Evolutionary conservation across 2,888 invertebrate species (phyloP).

Genomic region (Drosophila longiperda): DNA sequence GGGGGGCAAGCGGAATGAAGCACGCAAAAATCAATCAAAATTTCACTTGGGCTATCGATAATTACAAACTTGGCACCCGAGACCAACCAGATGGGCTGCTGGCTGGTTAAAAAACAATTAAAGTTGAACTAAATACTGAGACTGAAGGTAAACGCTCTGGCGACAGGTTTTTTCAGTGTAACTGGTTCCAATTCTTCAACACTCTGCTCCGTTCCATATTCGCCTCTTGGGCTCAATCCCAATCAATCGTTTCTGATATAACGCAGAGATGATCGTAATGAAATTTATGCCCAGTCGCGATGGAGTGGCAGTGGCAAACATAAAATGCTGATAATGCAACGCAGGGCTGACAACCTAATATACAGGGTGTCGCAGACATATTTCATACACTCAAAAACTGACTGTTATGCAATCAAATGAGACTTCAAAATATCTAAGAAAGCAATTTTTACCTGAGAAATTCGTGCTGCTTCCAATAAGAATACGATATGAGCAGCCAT

Average conservation of each 20-base stretch:
- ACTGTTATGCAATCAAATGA: slow-evolving; percentile 21
- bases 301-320: slow-evolving; percentile 27
- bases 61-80: slow-evolving; percentile 60
- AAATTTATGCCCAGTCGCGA: slow-evolving; percentile 61
- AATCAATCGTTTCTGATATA: slow-evolving; percentile 68
- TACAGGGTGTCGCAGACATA: slow-evolving; percentile 47
- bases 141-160: slow-evolving; percentile 19
- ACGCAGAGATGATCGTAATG: slow-evolving; percentile 69
- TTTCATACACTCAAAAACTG: slow-evolving; percentile 29
- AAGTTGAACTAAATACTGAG: slow-evolving; percentile 76
- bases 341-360: slow-evolving; percentile 28
- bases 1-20: background rate
- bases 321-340: slow-evolving; percentile 67
- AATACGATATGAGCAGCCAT: slow-evolving; percentile 33
- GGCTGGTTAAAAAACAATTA: slow-evolving; percentile 79
- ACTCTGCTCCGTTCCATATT: background rate
- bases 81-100: slow-evolving; percentile 12
- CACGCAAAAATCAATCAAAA: slow-evolving; percentile 74
- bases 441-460: slow-evolving; percentile 36
- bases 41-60: slow-evolving; percentile 64
- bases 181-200: slow-evolving; percentile 37
- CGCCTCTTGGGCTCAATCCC: slow-evolving; percentile 53
- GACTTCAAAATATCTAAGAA: background rate
- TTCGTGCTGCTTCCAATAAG: slow-evolving; percentile 32
- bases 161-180: slow-evolving; percentile 60